Evolutionary conservation across 2,797 vertebrate genomes (phyloP), one percentile per base, ranked within the genome.

Genomic region (Botia almorhae): DNA sequence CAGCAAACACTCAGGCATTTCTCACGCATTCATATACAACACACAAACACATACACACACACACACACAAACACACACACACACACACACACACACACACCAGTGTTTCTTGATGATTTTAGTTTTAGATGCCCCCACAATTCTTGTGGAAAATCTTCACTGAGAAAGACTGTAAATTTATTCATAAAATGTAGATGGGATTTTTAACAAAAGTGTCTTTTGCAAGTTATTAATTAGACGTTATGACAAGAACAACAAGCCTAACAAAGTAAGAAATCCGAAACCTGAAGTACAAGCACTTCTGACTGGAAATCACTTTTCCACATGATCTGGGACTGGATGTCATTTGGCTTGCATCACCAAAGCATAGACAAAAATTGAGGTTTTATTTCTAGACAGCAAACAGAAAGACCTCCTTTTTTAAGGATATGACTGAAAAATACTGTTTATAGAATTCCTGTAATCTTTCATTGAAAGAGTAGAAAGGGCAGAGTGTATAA

Each of bases 401-500:
- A 14, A 14, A 69, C 43, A 78, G 50, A 74, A 74, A 74, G 36
- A 74, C 39, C 7, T 43, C 1, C 0, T 56, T 6, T 65, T 78
- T 71, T 43, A n/a, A 77, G 70, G 64, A 63, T n/a, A 36, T 74
- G 61, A 46, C 55, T 76, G 13, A 65, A 61, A 79, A 79, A 69
- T 65, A 29, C 50, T 61, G n/a, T 69, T 39, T 67, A 39, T 72
- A 72, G 67, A 64, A 50, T 71, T 55, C 46, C 58, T 61, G 72
- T 73, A 58, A 82, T 76, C 69, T 72, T 70, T n/a, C 19, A 33
- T 13, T 65, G 39, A 82, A 72, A 77, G 74, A 56, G 60, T 19
- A 46, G 36, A 63, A 69, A 72, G 50, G 70, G 69, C 72, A 33
- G 53, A 76, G 36, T 76, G 53, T 82, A 33, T 82, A 77, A 82